phyloP scores from a whole-genome alignment of 2,888 invertebrate species.

The Ceraclea dissimilis region DNA sequence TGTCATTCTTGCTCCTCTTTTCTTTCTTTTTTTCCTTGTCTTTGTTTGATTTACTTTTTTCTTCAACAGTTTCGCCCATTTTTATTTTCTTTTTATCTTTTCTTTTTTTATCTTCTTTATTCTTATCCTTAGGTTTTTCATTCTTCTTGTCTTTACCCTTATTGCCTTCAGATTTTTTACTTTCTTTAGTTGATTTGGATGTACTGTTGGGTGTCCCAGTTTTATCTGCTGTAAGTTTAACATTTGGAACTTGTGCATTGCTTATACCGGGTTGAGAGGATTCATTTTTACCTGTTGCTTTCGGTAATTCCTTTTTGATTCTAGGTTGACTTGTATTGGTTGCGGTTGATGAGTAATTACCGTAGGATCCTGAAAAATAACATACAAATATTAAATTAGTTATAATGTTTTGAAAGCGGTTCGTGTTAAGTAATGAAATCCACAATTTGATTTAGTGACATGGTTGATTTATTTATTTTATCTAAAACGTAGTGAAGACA shows the following conservation, averaged over 20 bases:
- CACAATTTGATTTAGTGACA: no score
- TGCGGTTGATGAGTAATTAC: neutral
- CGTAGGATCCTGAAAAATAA: neutral
- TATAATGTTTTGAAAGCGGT: no score
- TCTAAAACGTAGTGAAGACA: neutral
- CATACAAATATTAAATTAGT: neutral
- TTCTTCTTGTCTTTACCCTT: conserved; percentile 17
- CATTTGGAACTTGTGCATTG: neutral
- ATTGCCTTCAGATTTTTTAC: conserved; percentile 7
- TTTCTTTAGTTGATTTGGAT: conserved; percentile 14
- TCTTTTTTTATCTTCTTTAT: conserved; percentile 27
- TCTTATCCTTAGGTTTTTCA: conserved; percentile 20
- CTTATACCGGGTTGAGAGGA: neutral
- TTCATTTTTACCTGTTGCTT: neutral
- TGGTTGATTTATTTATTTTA: neutral
- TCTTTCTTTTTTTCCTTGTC: conserved; percentile 12
- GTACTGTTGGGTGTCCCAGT: conserved; percentile 1
- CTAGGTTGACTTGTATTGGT: neutral
- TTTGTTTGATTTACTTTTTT: conserved; percentile 20
- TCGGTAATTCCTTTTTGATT: conserved; percentile 1
- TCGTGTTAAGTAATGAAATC: no score
- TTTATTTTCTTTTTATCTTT: conserved; percentile 7
- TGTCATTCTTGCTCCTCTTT: conserved; percentile 28
- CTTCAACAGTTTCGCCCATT: conserved; percentile 15
- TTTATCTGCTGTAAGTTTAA: neutral